phyloP scores from a whole-genome alignment of 35 echinoderm and acorn worm species.

The Heliocidaris tuberculata region DNA sequence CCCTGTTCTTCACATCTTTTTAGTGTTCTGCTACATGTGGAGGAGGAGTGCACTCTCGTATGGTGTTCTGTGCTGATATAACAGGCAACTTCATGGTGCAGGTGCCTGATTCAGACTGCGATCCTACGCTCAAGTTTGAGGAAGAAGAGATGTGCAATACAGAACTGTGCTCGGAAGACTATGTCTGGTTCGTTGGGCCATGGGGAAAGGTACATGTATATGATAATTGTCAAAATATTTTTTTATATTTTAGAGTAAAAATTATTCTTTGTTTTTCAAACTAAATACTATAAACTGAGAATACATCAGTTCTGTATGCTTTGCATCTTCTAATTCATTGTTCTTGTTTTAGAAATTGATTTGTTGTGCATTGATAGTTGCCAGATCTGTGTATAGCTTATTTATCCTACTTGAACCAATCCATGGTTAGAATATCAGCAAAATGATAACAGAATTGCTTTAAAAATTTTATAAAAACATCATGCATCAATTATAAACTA shows the following conservation, averaged over 20 bases:
- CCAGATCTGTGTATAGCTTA: no score
- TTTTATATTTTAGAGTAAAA: background rate
- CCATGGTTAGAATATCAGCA: no score
- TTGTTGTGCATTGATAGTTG: no score
- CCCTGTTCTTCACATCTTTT: background rate
- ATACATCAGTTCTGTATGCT: no score
- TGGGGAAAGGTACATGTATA: slow-evolving; percentile 14
- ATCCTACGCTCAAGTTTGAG: slow-evolving; percentile 3
- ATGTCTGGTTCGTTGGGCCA: slow-evolving; percentile 30
- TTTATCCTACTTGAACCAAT: no score
- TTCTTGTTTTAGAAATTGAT: no score
- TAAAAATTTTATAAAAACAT: background rate
- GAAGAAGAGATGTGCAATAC: slow-evolving; percentile 21
- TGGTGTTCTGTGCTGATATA: slow-evolving; percentile 34
- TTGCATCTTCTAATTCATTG: no score
- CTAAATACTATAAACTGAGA: no score
- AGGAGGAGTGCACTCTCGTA: slow-evolving; percentile 29
- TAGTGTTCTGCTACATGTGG: slow-evolving; percentile 40
- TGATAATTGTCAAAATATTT: background rate
- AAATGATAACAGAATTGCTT: background rate
- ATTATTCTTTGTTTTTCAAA: background rate
- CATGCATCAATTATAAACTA: background rate
- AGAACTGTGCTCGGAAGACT: background rate
- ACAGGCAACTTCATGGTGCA: slow-evolving; percentile 1
- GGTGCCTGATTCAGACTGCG: background rate